A percentile compares a stretch with the other conserved stretches of the same genome.
These are phyloP conservation scores for Macaria liturata DNA, from an alignment of 2,888 invertebrate genomes.

Conservation along the genomic window DNA sequence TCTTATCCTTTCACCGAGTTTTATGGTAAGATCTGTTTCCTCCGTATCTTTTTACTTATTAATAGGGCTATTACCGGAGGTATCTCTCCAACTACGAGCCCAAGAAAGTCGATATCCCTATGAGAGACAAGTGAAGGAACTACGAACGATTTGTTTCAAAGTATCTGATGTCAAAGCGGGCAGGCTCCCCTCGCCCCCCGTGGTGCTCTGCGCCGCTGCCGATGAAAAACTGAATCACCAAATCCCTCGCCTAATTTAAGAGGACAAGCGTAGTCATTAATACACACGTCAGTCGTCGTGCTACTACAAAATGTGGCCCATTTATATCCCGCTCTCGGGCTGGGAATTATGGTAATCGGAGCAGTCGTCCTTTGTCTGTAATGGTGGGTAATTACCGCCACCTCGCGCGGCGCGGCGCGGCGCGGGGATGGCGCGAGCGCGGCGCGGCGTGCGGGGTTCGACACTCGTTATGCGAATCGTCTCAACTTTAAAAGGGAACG, in stretches of 20 bases:
- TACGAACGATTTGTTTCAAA: conserved; percentile 41
- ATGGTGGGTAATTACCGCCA: conserved; percentile 81
- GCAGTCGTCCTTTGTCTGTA: conserved; percentile 82
- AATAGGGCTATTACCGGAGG: conserved; percentile 16
- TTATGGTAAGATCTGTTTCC: conserved; percentile 9
- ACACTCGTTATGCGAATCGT: conserved; percentile 81
- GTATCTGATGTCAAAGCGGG: conserved; percentile 38
- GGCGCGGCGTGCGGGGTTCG: conserved; percentile 59
- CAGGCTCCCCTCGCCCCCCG: conserved; percentile 21
- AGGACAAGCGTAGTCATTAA: conserved; percentile 82
- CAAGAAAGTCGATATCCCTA: conserved; percentile 27
- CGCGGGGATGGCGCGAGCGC: conserved; percentile 11
- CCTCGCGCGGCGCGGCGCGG: conserved; percentile 53
- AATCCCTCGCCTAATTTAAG: conserved; percentile 80
- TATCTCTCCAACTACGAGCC: conserved; percentile 20
- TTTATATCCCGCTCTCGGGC: conserved; percentile 77
- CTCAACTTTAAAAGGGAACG: conserved; percentile 80
- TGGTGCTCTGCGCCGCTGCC: conserved; percentile 37
- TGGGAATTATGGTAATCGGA: conserved; percentile 82
- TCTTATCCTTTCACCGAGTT: conserved; percentile 6
- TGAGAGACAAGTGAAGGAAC: conserved; percentile 29
- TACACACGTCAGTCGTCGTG: conserved; percentile 80
- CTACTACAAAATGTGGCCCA: conserved; percentile 81
- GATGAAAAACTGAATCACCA: conserved; percentile 80
- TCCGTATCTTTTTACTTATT: conserved; percentile 11